These are phyloP conservation scores for Perodicticus potto DNA, from an alignment of 2,797 vertebrate genomes.

Conservation along the genomic window DNA sequence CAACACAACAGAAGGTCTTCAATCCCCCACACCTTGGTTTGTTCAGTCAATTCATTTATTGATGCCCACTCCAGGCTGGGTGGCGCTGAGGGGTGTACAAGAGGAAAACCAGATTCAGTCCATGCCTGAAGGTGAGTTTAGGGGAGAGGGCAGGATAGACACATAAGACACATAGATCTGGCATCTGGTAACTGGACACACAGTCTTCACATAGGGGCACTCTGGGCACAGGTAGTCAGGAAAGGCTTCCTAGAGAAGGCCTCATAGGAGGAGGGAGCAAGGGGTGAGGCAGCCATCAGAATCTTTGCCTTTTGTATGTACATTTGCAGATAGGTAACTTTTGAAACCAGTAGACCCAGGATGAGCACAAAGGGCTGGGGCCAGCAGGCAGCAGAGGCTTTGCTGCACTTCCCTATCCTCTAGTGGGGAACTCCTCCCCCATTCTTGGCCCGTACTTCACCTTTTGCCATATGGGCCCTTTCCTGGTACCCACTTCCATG, in stretches of 20 bases:
- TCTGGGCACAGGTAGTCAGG: slow-evolving; percentile 69
- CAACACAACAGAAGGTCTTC: not conserved
- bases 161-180: slow-evolving; percentile 51
- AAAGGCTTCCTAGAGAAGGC: slow-evolving; percentile 72
- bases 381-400: not conserved
- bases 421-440: not conserved
- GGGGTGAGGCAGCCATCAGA: slow-evolving; percentile 69
- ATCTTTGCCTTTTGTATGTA: slow-evolving; percentile 70
- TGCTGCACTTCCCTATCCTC: not conserved
- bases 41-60: slow-evolving; percentile 72
- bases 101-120: slow-evolving; percentile 69
- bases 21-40: slow-evolving; percentile 53
- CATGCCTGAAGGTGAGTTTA: slow-evolving; percentile 69
- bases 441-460: slow-evolving; percentile 26
- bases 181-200: slow-evolving; percentile 66
- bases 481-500: slow-evolving; percentile 69
- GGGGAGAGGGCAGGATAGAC: slow-evolving; percentile 3
- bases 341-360: slow-evolving; percentile 33
- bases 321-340: slow-evolving; percentile 61
- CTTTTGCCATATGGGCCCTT: slow-evolving; percentile 61
- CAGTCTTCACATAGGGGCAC: slow-evolving; percentile 68
- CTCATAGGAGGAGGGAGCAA: slow-evolving; percentile 45
- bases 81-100: slow-evolving; percentile 59
- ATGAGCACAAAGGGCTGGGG: slow-evolving; percentile 14
- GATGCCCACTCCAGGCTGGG: slow-evolving; percentile 60